Percentiles rank a stretch among this genome's conserved stretches.
These are phyloP conservation scores for Eulemur albifrons DNA, from an alignment of 2,797 vertebrate genomes.

Conservation along the genomic window DNA sequence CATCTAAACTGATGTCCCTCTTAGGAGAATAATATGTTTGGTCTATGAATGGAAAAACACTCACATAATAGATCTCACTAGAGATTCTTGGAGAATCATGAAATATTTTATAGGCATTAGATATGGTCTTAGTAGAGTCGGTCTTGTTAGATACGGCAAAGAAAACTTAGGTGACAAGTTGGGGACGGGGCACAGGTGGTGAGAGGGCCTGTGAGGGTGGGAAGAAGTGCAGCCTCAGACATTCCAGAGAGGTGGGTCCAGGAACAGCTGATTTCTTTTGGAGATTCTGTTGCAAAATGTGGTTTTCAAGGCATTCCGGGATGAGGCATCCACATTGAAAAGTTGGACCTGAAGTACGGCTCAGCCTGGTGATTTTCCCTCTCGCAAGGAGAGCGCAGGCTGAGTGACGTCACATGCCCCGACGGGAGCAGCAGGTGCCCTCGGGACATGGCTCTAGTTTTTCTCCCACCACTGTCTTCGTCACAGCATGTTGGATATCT, in stretches of 20 bases:
- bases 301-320: neutral
- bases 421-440: neutral
- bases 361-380: neutral
- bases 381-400: neutral
- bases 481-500: fast-evolving
- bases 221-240: neutral
- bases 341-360: neutral
- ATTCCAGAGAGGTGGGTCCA: neutral
- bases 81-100: neutral
- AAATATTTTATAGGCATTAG: neutral
- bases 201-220: neutral
- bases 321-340: neutral
- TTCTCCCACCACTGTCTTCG: neutral
- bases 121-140: neutral
- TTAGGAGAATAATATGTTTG: neutral
- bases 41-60: neutral
- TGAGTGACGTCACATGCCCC: neutral
- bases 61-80: neutral
- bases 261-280: neutral
- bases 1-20: neutral
- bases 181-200: neutral
- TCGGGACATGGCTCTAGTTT: neutral
- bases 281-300: neutral
- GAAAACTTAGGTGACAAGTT: neutral
- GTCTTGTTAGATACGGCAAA: neutral